Percentiles rank a stretch among this genome's conserved stretches.
These are phyloP conservation scores for Montipora capricornis DNA, from an alignment of 64 coral and sea anemone genomes.

Conservation along the genomic window DNA sequence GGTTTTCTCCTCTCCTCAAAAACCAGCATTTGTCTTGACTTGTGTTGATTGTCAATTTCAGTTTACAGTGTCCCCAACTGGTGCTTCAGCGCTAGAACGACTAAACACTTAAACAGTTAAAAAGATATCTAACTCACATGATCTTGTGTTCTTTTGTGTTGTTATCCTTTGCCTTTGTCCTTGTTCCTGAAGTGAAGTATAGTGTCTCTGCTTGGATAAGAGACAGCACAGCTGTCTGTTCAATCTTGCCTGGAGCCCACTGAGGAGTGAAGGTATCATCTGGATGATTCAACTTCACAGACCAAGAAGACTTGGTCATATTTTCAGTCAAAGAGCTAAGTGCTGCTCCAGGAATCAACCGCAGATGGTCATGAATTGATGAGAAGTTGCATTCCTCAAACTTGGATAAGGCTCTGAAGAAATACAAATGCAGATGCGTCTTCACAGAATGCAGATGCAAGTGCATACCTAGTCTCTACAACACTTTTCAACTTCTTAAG, in stretches of 20 bases:
- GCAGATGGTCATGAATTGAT: constrained; percentile 74
- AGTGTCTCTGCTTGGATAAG: constrained; percentile 90
- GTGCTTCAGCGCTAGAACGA: too few relatives aligned
- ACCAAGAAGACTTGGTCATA: constrained; percentile 82
- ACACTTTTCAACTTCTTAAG: too few relatives aligned
- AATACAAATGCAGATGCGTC: not conserved
- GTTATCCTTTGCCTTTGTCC: constrained; percentile 50
- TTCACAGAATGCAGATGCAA: not conserved
- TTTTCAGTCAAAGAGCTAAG: constrained; percentile 90
- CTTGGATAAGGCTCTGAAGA: constrained; percentile 81
- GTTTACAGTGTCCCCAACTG: too few relatives aligned
- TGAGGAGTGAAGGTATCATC: constrained; percentile 78
- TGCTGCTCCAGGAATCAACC: constrained; percentile 86
- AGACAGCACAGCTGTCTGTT: constrained; percentile 80
- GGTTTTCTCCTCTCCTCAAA: too few relatives aligned
- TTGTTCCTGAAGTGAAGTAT: constrained; percentile 61
- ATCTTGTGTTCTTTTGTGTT: constrained; percentile 77
- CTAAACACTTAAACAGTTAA: too few relatives aligned
- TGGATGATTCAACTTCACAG: constrained; percentile 32
- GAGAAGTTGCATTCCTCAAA: constrained; percentile 94
- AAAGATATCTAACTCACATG: constrained; percentile 54
- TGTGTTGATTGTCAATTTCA: not conserved
- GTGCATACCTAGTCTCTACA: too few relatives aligned
- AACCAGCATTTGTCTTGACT: too few relatives aligned
- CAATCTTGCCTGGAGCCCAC: constrained; percentile 74